phyloP scores from a whole-genome alignment of 2,888 invertebrate species.

The Carabus problematicus region DNA sequence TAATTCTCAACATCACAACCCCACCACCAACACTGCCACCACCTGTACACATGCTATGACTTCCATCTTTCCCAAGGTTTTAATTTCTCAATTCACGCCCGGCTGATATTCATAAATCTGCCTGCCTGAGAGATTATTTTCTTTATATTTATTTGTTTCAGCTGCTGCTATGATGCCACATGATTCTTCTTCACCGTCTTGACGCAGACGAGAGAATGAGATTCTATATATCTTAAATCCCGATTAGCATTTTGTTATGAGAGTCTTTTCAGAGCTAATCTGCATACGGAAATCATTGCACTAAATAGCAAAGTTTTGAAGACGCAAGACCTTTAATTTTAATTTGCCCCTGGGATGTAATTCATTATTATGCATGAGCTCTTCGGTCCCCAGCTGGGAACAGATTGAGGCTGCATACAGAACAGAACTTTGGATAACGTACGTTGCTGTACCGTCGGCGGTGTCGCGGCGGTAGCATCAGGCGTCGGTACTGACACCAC shows the following conservation, averaged over 20 bases:
- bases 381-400: constrained; percentile 55
- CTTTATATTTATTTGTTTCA: constrained; percentile 28
- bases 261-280: constrained; percentile 52
- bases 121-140: constrained; percentile 24
- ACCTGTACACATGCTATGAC: not conserved
- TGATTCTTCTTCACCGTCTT: constrained; percentile 14
- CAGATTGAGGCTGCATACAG: constrained; percentile 59
- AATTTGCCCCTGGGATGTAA: constrained; percentile 62
- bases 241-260: constrained; percentile 44
- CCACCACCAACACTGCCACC: not conserved
- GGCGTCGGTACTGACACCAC: no score
- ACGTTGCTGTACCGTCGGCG: constrained; percentile 44
- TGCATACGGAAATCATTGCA: constrained; percentile 61
- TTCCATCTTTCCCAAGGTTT: constrained; percentile 6
- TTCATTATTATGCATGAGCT: constrained; percentile 63
- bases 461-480: no score
- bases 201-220: not conserved
- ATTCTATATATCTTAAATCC: constrained; percentile 43
- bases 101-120: constrained; percentile 7
- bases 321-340: constrained; percentile 61
- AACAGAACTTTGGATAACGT: constrained; percentile 58
- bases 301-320: constrained; percentile 62
- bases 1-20: constrained; percentile 1
- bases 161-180: constrained; percentile 21
- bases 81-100: constrained; percentile 12